Percentiles rank a stretch among this genome's conserved stretches.
Evolutionary conservation across 2,113 vertebrate genomes (phyloP).

Genomic region (Dendropsophus ebraccatus): DNA sequence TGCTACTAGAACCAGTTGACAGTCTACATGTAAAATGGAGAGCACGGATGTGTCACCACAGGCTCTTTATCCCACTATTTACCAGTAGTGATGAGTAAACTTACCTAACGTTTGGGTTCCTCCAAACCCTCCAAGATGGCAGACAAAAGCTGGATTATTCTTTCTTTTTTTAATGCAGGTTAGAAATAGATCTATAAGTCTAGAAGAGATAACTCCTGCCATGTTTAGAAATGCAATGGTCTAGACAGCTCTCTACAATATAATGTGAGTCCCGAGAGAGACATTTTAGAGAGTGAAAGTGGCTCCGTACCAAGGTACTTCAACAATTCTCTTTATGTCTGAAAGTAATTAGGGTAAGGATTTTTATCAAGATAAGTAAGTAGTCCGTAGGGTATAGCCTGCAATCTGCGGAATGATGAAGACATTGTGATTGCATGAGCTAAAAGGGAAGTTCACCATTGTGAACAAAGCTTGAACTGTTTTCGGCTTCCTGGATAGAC

Average conservation of each 20-base stretch:
- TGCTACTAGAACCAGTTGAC: background rate
- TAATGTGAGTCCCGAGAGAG: background rate
- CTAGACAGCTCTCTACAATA: background rate
- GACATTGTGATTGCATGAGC: slow-evolving; percentile 5
- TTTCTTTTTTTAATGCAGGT: too few species aligned
- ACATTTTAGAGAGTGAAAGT: slow-evolving; percentile 36
- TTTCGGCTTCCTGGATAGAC: slow-evolving; percentile 46
- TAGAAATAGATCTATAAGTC: too few species aligned
- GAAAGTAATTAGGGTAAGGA: slow-evolving; percentile 17
- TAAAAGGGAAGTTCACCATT: slow-evolving; percentile 34
- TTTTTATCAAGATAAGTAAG: slow-evolving; percentile 2
- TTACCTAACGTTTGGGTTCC: too few species aligned
- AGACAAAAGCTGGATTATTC: too few species aligned
- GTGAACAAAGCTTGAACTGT: slow-evolving; percentile 39
- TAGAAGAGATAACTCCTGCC: too few species aligned
- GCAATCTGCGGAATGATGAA: slow-evolving; percentile 17
- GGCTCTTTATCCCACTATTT: too few species aligned
- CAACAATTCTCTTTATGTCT: slow-evolving; percentile 15
- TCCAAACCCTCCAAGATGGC: too few species aligned
- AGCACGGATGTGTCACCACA: too few species aligned
- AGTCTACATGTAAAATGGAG: background rate
- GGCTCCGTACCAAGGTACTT: background rate
- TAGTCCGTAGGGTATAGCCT: slow-evolving; percentile 2
- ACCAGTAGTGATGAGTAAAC: too few species aligned
- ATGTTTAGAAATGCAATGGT: too few species aligned